Base-by-base conservation (phyloP, 2,888 invertebrate species). In the Dicycla oo region DNA sequence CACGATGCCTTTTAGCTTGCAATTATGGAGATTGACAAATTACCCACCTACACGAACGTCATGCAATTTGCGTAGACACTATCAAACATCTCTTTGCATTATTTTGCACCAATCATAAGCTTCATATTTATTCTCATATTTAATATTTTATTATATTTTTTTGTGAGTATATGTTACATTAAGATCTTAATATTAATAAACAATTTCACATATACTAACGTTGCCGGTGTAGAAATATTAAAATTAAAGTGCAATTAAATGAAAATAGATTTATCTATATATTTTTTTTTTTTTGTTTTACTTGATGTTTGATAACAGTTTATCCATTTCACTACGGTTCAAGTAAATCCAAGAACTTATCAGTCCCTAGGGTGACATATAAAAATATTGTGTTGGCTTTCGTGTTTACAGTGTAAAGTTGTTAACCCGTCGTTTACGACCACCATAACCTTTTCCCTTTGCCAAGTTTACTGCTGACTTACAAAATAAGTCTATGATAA, bases 351-450 rank as follows among this genome's bases (percentile, higher is more conserved):
- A 72, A 78, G 56, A 73, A 69, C 49, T 78, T 80, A 73, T 75
- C 70, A 64, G 23, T 57, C 62, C 56, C 81, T 15, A 40, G 63
- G 53, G 60, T 18, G 11, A 40, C 47, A 72, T 57, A 75, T n/a
- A 82, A 78, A 77, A 78, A 81, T 78, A 80, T 72, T 75, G 45
- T 78, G 62, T 67, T 72, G 38, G 66, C 56, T 65, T 71, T 58
- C 4, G 57, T 80, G 72, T 83, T 83, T 83, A 85, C 80, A 83
- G 65, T 85, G 83, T 75, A 83, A 80, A 82, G 83, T 80, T 67
- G 82, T 82, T 69, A 82, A 84, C 66, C 74, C 80, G 30, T 30
- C 60, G 69, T 82, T 83, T 85, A 80, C 73, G 77, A 72, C 67
- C 60, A 60, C 69, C 83, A 85, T 85, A 83, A 82, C 83, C 69